phyloP scores from a whole-genome alignment of 1,140 invertebrate genomes.

The Drusus annulatus region DNA sequence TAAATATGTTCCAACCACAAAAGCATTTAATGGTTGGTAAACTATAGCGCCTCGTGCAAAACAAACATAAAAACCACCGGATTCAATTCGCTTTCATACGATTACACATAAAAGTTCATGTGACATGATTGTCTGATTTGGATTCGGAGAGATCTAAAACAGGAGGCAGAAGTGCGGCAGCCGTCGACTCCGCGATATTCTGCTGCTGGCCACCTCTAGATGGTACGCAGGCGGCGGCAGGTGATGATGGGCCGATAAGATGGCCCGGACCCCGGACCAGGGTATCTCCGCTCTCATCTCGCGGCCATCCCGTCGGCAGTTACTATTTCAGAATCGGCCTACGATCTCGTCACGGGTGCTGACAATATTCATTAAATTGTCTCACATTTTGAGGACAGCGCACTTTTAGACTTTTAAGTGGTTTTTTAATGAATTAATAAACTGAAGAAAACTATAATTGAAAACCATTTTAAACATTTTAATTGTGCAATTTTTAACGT shows the following conservation, averaged over 20 bases:
- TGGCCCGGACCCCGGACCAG: constrained; percentile 38
- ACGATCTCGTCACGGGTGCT: constrained; percentile 36
- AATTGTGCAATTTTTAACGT: too few relatives aligned
- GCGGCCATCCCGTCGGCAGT: constrained; percentile 19
- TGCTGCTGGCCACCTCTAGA: neutral
- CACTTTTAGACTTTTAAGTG: neutral
- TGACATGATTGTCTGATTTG: neutral
- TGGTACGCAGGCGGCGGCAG: neutral
- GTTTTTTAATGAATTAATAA: constrained; percentile 25
- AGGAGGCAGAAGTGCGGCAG: neutral
- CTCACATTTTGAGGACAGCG: constrained; percentile 12
- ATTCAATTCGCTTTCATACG: neutral
- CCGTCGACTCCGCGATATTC: constrained; percentile 32
- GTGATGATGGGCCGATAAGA: constrained; percentile 35
- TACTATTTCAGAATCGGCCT: constrained; percentile 35
- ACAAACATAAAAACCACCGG: neutral
- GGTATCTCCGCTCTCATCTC: constrained; percentile 26
- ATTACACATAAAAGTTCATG: too few relatives aligned
- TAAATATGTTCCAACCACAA: neutral
- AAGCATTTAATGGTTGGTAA: neutral
- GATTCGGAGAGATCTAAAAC: constrained; percentile 9
- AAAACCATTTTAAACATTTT: neutral
- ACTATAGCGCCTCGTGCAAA: too few relatives aligned
- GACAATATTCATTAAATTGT: constrained; percentile 39
- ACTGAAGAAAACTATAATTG: neutral